Base-by-base conservation (phyloP, 2,113 vertebrate genomes). In the Egretta garzetta region DNA sequence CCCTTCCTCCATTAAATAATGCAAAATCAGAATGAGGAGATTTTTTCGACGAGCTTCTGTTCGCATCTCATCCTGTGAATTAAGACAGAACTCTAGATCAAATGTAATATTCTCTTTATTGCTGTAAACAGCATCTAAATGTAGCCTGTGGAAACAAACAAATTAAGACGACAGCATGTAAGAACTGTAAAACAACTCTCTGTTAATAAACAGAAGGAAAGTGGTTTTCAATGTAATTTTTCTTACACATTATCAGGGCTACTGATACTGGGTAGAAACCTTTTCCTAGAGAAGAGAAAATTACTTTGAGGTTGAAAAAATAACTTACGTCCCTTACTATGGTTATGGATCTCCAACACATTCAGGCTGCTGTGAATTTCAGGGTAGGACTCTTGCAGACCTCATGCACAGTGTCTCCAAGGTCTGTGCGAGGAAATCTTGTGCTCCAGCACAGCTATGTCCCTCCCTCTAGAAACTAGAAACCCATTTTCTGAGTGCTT, bases 1-100 rank as follows among this genome's bases (percentile, higher is more conserved):
- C 99, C 99, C 99, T 97, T 99, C 98, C 41, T 99, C 98, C 41
- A 98, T 97, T 97, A 99, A 98, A 93, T 99, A 98, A 96, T 99
- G 98, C 94, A 99, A 98, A 96, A 99, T 99, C 89, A 99, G 97
- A 97, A 99, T 98, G 35, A 99, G 99, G 45, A 99, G 98, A 88
- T 98, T 99, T 97, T 99, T 99, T 86, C 97, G 98, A 79, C 99
- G 99, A 66, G 98, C 98, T 97, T 99, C 99, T 76, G 98, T 98
- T 96, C 98, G 98, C 96, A 98, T 95, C 88, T 99, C 98, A 58
- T 99, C 99, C 99, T 99, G 97, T 83, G 92, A 97, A 98, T 71
- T 93, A 98, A 98, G 92, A 95, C 60, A 91, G 91, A 96, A 85
- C 82, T 96, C 90, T 90, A 97, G 95, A 94, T 95, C 90, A 80